Conservation (phyloP, 2,888 invertebrate genomes). For the Carcina quercana region DNA sequence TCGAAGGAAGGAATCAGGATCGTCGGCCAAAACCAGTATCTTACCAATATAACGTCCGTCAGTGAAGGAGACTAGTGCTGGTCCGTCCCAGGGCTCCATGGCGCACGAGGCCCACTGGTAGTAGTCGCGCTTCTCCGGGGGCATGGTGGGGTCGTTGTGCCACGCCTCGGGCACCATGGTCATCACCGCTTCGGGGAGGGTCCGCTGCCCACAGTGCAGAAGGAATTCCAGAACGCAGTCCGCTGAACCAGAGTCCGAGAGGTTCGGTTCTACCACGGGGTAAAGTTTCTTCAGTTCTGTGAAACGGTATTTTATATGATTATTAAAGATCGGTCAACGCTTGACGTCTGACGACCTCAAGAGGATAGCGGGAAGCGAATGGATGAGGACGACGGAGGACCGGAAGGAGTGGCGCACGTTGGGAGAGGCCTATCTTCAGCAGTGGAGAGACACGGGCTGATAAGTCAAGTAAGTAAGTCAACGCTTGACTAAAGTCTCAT, state of each 20-base stretch:
- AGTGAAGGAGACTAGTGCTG: slow-evolving; percentile 96
- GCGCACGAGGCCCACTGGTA: slow-evolving; percentile 98
- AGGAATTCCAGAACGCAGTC: slow-evolving; percentile 99
- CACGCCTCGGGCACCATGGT: slow-evolving; percentile 99
- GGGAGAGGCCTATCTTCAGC: too few relatives aligned
- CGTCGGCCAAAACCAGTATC: slow-evolving; percentile 15
- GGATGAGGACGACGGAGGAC: too few relatives aligned
- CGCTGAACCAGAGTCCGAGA: slow-evolving; percentile 97
- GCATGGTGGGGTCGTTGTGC: slow-evolving; percentile 97
- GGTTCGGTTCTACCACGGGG: slow-evolving; percentile 97
- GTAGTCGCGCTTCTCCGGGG: slow-evolving; percentile 93
- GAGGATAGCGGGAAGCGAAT: too few relatives aligned
- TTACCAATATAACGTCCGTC: slow-evolving; percentile 96
- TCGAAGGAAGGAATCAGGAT: neutral
- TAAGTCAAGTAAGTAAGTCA: too few relatives aligned
- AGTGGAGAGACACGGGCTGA: too few relatives aligned
- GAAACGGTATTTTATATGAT: too few relatives aligned
- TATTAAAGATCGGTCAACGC: too few relatives aligned
- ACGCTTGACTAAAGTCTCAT: too few relatives aligned
- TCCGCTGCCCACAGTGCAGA: slow-evolving; percentile 92
- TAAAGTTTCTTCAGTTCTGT: slow-evolving; percentile 88
- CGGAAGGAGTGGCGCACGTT: too few relatives aligned
- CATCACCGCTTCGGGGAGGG: slow-evolving; percentile 98
- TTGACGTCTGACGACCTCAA: too few relatives aligned
- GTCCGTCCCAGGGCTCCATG: slow-evolving; percentile 99